Evolutionary conservation across 2,113 vertebrate species (phyloP).

Genomic region (Anseranas semipalmata): DNA sequence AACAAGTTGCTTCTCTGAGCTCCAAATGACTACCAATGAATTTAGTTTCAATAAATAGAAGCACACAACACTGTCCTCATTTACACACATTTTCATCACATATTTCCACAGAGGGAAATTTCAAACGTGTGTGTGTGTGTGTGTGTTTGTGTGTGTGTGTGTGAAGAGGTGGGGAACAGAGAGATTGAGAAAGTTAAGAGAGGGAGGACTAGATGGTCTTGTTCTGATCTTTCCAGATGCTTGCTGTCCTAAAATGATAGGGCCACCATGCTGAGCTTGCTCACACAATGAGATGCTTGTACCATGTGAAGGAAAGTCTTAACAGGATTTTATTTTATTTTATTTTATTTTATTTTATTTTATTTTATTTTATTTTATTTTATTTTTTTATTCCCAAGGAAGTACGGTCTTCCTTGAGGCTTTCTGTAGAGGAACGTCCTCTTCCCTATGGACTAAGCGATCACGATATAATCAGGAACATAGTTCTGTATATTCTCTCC

Average conservation of each 20-base stretch:
- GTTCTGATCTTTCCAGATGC: background rate
- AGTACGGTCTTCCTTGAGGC: background rate
- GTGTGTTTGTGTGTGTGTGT: no score
- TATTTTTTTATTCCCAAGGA: background rate
- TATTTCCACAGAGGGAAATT: background rate
- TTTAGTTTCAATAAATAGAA: background rate
- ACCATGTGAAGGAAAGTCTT: background rate
- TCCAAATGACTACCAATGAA: background rate
- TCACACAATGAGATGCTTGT: background rate
- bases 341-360: background rate
- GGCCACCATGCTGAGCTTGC: background rate
- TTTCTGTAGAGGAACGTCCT: background rate
- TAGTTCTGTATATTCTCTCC: background rate
- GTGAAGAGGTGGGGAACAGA: background rate
- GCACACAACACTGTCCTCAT: background rate
- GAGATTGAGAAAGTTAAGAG: background rate
- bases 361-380: background rate
- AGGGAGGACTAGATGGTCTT: background rate
- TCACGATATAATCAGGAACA: background rate
- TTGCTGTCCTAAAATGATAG: background rate
- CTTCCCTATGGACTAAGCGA: background rate
- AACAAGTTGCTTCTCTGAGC: background rate
- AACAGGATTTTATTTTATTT: background rate
- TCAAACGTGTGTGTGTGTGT: background rate
- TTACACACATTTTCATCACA: fast-evolving